Evolutionary conservation across 2,888 invertebrate genomes (phyloP), one percentile per base, ranked within the genome.

Genomic region (Tupiocoris notatus): DNA sequence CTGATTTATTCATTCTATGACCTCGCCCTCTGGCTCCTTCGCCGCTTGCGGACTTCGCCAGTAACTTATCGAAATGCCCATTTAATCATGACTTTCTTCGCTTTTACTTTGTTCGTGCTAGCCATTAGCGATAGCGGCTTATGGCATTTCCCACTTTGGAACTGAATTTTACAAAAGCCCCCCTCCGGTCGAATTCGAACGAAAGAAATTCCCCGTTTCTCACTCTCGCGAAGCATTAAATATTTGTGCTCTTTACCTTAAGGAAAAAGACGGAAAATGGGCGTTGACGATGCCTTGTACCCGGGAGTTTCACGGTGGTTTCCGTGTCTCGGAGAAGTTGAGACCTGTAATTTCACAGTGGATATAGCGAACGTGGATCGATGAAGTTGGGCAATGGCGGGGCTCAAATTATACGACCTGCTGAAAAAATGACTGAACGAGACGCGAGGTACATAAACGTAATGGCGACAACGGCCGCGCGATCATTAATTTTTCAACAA

Each of bases 61-160:
- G 39, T 3, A 12, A 39, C 24, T 1, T 12, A 7, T 25, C 25
- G 39, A 25, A 65, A 24, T 65, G 65, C 20, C 24, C 65, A 65
- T 24, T 63, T 65, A 65, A 65, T 65, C 65, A 65, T 65, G 65
- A 39, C 65, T 39, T 39, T 3, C 65, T 65, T 25, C n/a, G 25
- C 17, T 21, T 18, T 65, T 20, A 6, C 16, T 39, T 17, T 65
- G 25, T 65, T 7, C 39, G 20, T 24, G 64, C 65, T 65, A n/a
- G 17, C 17, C 63, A 39, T 39, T 39, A 65, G 39, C 18, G 7
- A 12, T 39, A 39, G 17, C 39, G 39, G 25, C 39, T 39, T 65
- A 39, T 65, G 20, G 25, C 65, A 18, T 20, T 65, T 65, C 20
- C 65, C 39, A 65, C 39, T 24, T 65, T 24, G 20, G 17, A 64